Percentiles rank a stretch among this genome's conserved stretches.
Evolutionary conservation across 2,888 invertebrate species (phyloP).

Genomic region (Trilocha varians): DNA sequence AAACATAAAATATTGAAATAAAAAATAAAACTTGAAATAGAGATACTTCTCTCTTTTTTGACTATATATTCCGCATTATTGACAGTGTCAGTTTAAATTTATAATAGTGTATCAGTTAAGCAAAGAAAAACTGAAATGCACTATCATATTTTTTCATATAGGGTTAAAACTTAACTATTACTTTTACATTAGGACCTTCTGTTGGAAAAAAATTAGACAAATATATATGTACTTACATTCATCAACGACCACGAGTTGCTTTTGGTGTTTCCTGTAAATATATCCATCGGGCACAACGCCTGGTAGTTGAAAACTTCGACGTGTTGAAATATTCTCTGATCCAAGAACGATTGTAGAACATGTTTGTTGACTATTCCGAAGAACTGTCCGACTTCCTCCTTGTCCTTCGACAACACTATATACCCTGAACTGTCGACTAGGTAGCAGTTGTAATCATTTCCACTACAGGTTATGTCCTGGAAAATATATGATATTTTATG

Average conservation of each 20-base stretch:
- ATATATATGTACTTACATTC: slow-evolving; percentile 29
- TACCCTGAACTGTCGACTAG: slow-evolving; percentile 95
- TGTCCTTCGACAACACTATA: slow-evolving; percentile 79
- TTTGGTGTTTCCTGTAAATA: slow-evolving; percentile 21
- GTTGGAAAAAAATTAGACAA: not conserved
- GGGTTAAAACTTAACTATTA: no score
- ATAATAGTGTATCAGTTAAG: no score
- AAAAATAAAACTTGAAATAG: no score
- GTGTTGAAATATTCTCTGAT: slow-evolving; percentile 79
- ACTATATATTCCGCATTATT: no score
- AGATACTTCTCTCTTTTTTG: no score
- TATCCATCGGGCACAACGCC: slow-evolving; percentile 75
- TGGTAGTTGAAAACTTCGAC: slow-evolving; percentile 90
- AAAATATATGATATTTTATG: slow-evolving; percentile 9
- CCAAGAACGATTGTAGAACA: slow-evolving; percentile 83
- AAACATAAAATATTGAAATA: slow-evolving; percentile 5
- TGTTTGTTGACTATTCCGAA: slow-evolving; percentile 82
- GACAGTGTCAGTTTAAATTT: no score
- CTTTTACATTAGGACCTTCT: not conserved
- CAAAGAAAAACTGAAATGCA: no score
- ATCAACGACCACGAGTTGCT: slow-evolving; percentile 39
- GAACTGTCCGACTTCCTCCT: slow-evolving; percentile 83
- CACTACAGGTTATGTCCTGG: slow-evolving; percentile 56
- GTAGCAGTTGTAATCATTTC: slow-evolving; percentile 83
- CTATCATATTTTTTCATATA: no score